These are phyloP conservation scores for Nesoenas mayeri DNA, from an alignment of 2,113 vertebrate species.

Conservation along the genomic window DNA sequence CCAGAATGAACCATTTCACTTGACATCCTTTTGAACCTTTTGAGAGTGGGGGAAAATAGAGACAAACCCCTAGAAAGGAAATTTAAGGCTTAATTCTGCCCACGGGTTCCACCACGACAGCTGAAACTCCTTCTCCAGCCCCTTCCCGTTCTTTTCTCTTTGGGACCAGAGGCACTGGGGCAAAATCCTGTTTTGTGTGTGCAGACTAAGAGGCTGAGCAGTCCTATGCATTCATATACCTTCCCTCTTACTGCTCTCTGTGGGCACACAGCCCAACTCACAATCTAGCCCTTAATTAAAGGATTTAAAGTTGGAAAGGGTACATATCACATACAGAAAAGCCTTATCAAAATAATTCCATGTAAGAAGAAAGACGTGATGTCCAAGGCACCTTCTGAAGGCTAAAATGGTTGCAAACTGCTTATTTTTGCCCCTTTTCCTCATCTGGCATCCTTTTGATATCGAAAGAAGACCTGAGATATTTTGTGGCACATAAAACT, in stretches of 20 bases:
- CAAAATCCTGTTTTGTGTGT: not conserved
- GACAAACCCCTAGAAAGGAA: not conserved
- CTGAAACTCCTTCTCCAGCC: not conserved
- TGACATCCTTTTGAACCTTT: not conserved
- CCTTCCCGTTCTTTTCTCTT: not conserved
- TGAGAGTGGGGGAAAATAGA: not conserved
- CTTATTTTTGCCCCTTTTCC: not conserved
- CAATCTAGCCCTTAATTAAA: not conserved
- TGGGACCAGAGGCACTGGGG: not conserved
- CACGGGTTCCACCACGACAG: rapidly evolving
- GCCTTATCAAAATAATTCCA: not conserved
- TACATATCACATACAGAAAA: not conserved
- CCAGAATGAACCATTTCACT: not conserved
- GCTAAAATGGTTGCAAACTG: not conserved
- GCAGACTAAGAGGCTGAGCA: not conserved
- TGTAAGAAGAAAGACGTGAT: not conserved
- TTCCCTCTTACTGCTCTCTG: not conserved
- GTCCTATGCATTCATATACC: not conserved
- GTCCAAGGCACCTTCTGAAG: not conserved
- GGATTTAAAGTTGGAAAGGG: not conserved
- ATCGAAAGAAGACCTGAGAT: not conserved
- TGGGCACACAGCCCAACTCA: not conserved
- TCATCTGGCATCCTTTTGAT: not conserved
- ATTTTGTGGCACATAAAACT: not conserved
- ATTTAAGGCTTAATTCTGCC: not conserved